Percentiles rank a stretch among this genome's conserved stretches.
These are phyloP conservation scores for Torymus auratus DNA, from an alignment of 2,888 invertebrate species.

Conservation along the genomic window DNA sequence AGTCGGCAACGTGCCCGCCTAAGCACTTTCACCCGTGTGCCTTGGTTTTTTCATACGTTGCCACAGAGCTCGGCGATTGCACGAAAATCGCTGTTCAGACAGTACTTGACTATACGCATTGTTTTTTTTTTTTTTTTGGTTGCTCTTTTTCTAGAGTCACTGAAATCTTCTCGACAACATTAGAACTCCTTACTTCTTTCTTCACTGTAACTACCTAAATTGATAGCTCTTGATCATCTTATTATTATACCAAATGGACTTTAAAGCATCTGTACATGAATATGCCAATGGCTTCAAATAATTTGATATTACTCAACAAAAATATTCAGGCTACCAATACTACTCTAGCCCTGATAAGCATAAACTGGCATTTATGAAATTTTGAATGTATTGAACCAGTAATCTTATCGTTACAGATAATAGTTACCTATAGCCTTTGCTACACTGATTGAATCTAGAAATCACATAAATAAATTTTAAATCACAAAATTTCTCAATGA, in stretches of 20 bases:
- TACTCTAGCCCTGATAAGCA: slow-evolving; percentile 29
- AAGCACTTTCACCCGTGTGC: slow-evolving; percentile 17
- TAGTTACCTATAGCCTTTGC: background rate
- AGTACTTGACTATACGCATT: too few species aligned
- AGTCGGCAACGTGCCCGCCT: background rate
- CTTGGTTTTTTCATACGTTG: slow-evolving; percentile 5
- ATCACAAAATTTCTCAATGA: background rate
- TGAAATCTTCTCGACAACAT: too few species aligned
- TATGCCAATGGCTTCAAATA: background rate
- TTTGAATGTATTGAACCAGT: slow-evolving; percentile 28
- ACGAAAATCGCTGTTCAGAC: too few species aligned
- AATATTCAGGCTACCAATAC: background rate
- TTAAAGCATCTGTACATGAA: too few species aligned
- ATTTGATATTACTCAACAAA: background rate
- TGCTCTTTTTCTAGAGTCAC: too few species aligned
- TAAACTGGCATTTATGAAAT: slow-evolving; percentile 18
- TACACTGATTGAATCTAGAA: slow-evolving; percentile 17
- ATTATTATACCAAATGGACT: background rate
- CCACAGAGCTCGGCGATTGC: slow-evolving; percentile 16
- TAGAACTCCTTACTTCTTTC: too few species aligned
- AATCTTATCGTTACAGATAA: slow-evolving; percentile 54
- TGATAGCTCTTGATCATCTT: too few species aligned
- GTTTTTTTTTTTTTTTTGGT: too few species aligned
- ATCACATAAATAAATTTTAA: background rate
- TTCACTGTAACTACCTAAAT: too few species aligned